Conservation (phyloP, 2,888 invertebrate genomes). For the Pegoplata infirma region DNA sequence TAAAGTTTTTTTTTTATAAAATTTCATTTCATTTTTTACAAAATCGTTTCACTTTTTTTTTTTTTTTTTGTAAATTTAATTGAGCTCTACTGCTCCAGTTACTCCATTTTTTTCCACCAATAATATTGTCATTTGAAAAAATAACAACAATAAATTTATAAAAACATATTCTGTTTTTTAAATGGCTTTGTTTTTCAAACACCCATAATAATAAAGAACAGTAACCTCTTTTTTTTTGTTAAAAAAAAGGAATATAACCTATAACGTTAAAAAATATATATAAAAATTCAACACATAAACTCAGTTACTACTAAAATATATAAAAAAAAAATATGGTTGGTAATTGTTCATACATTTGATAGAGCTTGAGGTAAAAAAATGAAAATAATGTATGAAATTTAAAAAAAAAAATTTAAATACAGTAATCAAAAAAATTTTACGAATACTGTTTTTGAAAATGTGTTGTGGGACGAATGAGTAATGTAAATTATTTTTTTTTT, state of each 20-base stretch:
- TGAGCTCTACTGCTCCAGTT: no score
- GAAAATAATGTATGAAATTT: slow-evolving; percentile 12
- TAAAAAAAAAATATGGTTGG: slow-evolving; percentile 37
- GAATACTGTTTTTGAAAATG: no score
- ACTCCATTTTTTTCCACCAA: no score
- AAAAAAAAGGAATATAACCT: background rate
- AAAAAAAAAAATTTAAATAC: background rate
- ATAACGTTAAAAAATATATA: background rate
- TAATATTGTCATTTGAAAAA: no score
- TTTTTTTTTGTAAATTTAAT: no score
- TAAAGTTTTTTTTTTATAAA: no score
- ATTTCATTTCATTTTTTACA: no score
- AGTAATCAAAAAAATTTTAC: background rate
- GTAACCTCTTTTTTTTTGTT: background rate
- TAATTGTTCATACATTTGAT: slow-evolving; percentile 52
- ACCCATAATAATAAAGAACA: background rate
- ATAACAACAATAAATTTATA: no score
- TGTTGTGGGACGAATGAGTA: no score
- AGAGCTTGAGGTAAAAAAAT: slow-evolving; percentile 30
- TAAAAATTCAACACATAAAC: background rate
- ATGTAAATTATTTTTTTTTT: no score
- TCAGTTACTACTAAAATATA: background rate
- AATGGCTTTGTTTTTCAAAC: background rate
- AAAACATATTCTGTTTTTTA: no score
- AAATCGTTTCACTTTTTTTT: no score